Evolutionary conservation across 2,113 vertebrate genomes (phyloP).

Genomic region (Dasyurus viverrinus): DNA sequence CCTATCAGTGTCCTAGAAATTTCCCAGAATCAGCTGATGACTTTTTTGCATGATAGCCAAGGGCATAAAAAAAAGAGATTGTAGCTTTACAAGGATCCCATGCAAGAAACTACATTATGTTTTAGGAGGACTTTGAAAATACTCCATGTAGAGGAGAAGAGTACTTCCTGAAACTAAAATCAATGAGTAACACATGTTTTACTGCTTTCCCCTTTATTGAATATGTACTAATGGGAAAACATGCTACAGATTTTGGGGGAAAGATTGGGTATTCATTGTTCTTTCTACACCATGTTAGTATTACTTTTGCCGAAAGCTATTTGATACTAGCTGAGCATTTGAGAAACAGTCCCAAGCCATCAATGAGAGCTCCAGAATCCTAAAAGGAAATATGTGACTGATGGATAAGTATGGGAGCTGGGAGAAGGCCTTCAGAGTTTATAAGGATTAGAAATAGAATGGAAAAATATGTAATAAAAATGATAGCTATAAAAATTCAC

Average conservation of each 20-base stretch:
- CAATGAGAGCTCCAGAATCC: not conserved
- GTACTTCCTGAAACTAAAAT: not conserved
- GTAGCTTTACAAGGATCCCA: not conserved
- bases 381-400: not conserved
- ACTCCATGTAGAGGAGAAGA: not conserved
- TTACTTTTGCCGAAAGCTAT: not conserved
- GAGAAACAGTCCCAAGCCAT: not conserved
- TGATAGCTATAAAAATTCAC: not conserved
- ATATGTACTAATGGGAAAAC: not conserved
- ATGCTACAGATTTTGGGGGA: not conserved
- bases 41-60: not conserved
- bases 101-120: not conserved
- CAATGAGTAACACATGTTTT: not conserved
- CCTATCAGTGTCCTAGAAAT: not conserved
- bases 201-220: not conserved
- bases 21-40: not conserved
- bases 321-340: not conserved
- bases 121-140: not conserved
- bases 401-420: not conserved
- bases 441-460: not conserved
- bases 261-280: not conserved
- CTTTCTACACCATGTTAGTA: not conserved
- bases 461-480: not conserved
- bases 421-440: not conserved
- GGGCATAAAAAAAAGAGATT: not conserved